Conservation (phyloP, 2,797 vertebrate genomes). For the Chloroceryle inda region DNA sequence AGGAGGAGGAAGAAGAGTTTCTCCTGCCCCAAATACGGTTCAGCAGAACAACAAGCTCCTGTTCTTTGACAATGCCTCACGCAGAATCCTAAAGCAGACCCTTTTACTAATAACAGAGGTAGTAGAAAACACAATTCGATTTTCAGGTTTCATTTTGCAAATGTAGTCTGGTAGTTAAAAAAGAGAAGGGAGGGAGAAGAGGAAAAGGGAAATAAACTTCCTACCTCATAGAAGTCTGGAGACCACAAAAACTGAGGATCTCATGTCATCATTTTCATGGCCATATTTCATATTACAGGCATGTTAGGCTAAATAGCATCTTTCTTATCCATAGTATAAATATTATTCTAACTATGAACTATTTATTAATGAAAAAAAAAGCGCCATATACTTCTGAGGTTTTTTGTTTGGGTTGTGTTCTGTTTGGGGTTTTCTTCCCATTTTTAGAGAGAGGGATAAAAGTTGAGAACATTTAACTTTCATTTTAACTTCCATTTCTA, state of each 20-base stretch:
- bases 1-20: background rate
- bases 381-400: background rate
- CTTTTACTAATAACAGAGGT: rapidly evolving
- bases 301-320: background rate
- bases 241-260: background rate
- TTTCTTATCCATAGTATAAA: background rate
- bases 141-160: background rate
- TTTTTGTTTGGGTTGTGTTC: background rate
- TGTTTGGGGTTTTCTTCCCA: background rate
- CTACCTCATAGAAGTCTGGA: background rate
- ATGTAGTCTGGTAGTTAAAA: background rate
- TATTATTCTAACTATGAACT: background rate
- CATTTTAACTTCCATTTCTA: background rate
- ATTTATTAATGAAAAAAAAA: background rate
- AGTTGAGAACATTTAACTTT: background rate
- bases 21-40: background rate
- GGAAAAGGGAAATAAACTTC: background rate
- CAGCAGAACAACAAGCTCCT: no score
- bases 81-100: background rate
- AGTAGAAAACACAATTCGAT: background rate
- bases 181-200: rapidly evolving
- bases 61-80: background rate
- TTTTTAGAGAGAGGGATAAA: background rate
- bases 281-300: background rate
- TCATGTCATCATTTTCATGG: background rate